Percentiles rank a stretch among this genome's conserved stretches.
Evolutionary conservation across 2,888 invertebrate species (phyloP).

Genomic region (Timema cristinae): DNA sequence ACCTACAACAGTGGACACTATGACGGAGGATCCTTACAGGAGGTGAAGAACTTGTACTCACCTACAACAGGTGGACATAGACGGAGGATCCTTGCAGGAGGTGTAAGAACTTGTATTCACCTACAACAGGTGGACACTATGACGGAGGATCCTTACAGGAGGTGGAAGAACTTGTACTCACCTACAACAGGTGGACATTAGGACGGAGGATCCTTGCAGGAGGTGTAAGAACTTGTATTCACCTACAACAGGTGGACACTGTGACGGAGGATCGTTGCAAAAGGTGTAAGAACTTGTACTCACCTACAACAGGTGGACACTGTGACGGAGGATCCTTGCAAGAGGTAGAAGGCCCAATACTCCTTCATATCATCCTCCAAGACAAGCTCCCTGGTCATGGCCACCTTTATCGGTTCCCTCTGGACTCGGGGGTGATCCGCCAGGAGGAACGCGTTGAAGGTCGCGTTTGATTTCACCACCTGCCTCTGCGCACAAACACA

Average conservation of each 20-base stretch:
- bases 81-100: too few species aligned
- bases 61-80: too few species aligned
- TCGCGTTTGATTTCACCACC: slow-evolving; percentile 63
- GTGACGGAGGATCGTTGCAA: slow-evolving; percentile 69
- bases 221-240: slow-evolving; percentile 77
- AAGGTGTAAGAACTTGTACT: slow-evolving; percentile 72
- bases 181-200: slow-evolving; percentile 73
- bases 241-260: slow-evolving; percentile 73
- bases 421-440: slow-evolving; percentile 58
- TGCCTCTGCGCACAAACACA: slow-evolving; percentile 52
- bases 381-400: slow-evolving; percentile 64
- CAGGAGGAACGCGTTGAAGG: slow-evolving; percentile 71
- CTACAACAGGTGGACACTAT: too few species aligned
- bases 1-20: too few species aligned
- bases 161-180: slow-evolving; percentile 39
- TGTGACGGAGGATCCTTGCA: slow-evolving; percentile 68
- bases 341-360: slow-evolving; percentile 77
- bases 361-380: slow-evolving; percentile 78
- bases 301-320: slow-evolving; percentile 74
- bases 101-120: too few species aligned
- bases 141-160: too few species aligned
- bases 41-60: too few species aligned
- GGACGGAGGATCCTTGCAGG: slow-evolving; percentile 66
- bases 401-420: slow-evolving; percentile 55
- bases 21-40: too few species aligned